Evolutionary conservation across 2,113 vertebrate genomes (phyloP).

Genomic region (Burhinus bistriatus): DNA sequence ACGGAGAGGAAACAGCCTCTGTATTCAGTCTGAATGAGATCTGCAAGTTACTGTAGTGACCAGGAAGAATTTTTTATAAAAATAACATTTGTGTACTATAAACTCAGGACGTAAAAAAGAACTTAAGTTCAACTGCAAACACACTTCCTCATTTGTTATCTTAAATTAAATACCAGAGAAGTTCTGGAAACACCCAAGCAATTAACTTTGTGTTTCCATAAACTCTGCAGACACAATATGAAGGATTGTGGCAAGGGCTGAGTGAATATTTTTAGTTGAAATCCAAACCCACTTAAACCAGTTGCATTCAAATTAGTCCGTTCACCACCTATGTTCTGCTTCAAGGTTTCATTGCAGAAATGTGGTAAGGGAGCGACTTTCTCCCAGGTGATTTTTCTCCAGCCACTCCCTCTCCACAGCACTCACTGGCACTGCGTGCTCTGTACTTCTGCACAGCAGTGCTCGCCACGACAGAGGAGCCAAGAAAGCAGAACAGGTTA

Average conservation of each 20-base stretch:
- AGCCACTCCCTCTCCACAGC: background rate
- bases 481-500: background rate
- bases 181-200: constrained; percentile 45
- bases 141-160: constrained; percentile 55
- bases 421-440: accelerated
- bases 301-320: constrained; percentile 10
- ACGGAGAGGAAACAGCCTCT: background rate
- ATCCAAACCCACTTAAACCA: constrained; percentile 46
- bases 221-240: background rate
- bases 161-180: constrained; percentile 43
- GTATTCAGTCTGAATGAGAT: background rate
- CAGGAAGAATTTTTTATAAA: constrained; percentile 64
- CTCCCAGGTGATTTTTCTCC: background rate
- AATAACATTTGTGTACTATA: constrained; percentile 70
- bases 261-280: constrained; percentile 1
- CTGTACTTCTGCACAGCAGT: background rate
- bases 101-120: constrained; percentile 57
- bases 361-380: background rate
- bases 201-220: constrained; percentile 50
- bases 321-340: background rate
- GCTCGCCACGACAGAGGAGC: background rate
- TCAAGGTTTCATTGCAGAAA: background rate
- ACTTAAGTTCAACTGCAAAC: constrained; percentile 34
- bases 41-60: background rate
- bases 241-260: background rate